Base-by-base conservation (phyloP, 2,797 vertebrate species). In the Rousettus madagascariensis region DNA sequence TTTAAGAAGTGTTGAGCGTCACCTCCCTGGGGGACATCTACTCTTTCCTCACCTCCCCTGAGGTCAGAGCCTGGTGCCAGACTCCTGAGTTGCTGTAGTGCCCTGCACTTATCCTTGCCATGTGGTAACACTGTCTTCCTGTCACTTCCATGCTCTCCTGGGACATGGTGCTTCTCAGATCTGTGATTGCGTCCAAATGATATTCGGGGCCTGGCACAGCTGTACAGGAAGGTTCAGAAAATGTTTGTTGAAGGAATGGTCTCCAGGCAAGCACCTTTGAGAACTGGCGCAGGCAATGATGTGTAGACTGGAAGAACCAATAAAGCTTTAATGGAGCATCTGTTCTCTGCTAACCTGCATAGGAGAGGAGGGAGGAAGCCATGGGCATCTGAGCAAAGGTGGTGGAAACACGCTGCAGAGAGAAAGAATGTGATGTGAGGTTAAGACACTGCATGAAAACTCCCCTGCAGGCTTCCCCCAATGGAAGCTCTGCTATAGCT, bases 361-460 rank as follows among this genome's bases (percentile, higher is more conserved):
- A 9, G n/a, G 63, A 75, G 53, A 55, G 30, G 20, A 30, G 11
- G 68, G 19, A 68, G 17, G 59, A 80, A 92, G 77, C 15, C 15
- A 15, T 6, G 6, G 43, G 26, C 3, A 3, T 69, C 61, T 61
- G 63, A 28, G 43, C 38, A 8, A 68, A 41, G 43, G 36, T 2
- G 11, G n/a, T 10, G 22, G 74, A 82, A 79, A 43, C 7, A 17
- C 41, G 17, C 13, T 4, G 7, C 33, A 57, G 68, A 65, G 10
- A 69, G 22, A 53, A 15, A 43, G 3, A 59, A 41, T 0, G 5
- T 17, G 38, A 22, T 8, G 20, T 59, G 19, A 1, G 38, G 46
- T 43, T 9, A 20, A 12, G 9, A 12, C 4, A 8, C 6, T 11
- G 0, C 0, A 0, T 36, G 63, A 66, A 59, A 77, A 68, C 36